These are phyloP conservation scores for Dendrolimus pini DNA, from an alignment of 2,888 invertebrate species.

Conservation along the genomic window DNA sequence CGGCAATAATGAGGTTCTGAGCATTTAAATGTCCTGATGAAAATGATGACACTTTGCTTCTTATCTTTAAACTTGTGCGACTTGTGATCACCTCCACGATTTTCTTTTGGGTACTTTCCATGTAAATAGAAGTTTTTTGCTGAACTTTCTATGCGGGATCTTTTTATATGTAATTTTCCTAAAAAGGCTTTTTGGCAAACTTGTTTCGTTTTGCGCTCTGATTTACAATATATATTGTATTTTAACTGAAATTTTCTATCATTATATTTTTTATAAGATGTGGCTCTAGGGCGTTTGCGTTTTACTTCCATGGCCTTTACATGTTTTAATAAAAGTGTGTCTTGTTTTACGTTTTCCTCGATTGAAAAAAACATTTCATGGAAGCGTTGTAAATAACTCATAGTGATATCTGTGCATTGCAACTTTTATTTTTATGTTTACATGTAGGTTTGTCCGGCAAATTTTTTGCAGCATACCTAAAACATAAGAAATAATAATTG, in stretches of 20 bases:
- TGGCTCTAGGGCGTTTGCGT: constrained; percentile 1
- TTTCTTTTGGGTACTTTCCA: constrained; percentile 1
- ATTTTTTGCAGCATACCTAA: constrained; percentile 6
- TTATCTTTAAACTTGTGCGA: too few relatives aligned
- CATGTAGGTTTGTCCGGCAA: constrained; percentile 7
- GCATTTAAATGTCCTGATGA: too few relatives aligned
- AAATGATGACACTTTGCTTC: too few relatives aligned
- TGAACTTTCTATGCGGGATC: too few relatives aligned
- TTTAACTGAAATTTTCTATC: too few relatives aligned
- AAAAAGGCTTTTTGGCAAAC: too few relatives aligned
- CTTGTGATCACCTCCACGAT: too few relatives aligned
- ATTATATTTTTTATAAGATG: neutral
- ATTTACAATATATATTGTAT: too few relatives aligned
- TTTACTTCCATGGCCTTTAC: neutral
- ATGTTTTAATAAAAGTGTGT: constrained; percentile 7
- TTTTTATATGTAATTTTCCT: too few relatives aligned
- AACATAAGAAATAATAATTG: neutral
- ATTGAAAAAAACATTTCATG: constrained; percentile 8
- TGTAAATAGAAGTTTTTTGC: constrained; percentile 1
- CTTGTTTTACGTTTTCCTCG: constrained; percentile 6
- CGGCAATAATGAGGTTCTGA: too few relatives aligned
- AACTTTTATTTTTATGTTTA: constrained; percentile 8
- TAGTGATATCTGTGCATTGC: constrained; percentile 7
- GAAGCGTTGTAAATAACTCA: constrained; percentile 7
- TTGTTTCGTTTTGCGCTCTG: too few relatives aligned